Evolutionary conservation across 2,113 vertebrate species (phyloP).

Genomic region (Serilophus lunatus): DNA sequence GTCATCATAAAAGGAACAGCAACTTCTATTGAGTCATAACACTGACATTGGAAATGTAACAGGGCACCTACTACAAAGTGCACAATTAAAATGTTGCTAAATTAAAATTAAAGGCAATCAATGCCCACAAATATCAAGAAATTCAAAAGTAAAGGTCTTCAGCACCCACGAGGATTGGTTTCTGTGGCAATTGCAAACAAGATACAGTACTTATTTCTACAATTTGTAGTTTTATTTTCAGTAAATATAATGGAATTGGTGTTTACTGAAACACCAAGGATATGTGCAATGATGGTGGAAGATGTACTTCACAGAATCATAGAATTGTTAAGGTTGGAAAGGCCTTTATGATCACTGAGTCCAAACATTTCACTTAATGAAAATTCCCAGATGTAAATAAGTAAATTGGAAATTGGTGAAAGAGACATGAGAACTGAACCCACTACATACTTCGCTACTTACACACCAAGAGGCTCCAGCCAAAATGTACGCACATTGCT

Average conservation of each 20-base stretch:
- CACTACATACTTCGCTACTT: neutral
- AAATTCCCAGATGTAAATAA: neutral
- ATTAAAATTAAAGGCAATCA: neutral
- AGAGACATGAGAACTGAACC: neutral
- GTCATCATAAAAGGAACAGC: too few species aligned
- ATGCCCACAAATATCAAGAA: neutral
- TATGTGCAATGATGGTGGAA: neutral
- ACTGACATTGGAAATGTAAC: too few species aligned
- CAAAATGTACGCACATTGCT: neutral
- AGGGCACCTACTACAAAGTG: too few species aligned
- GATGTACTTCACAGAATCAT: neutral
- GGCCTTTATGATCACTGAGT: neutral
- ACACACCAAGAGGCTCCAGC: neutral
- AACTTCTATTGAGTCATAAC: too few species aligned
- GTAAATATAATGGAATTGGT: neutral
- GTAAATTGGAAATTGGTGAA: neutral
- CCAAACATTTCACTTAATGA: neutral
- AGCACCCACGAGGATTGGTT: neutral
- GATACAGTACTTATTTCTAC: neutral
- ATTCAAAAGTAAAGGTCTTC: neutral
- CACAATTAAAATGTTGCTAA: too few species aligned
- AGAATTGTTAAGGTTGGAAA: neutral
- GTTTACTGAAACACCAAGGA: neutral
- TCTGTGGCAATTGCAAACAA: neutral
- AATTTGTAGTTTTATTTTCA: neutral